These are phyloP conservation scores for Acanthochromis polyacanthus DNA, from an alignment of 2,113 vertebrate species.

Conservation along the genomic window DNA sequence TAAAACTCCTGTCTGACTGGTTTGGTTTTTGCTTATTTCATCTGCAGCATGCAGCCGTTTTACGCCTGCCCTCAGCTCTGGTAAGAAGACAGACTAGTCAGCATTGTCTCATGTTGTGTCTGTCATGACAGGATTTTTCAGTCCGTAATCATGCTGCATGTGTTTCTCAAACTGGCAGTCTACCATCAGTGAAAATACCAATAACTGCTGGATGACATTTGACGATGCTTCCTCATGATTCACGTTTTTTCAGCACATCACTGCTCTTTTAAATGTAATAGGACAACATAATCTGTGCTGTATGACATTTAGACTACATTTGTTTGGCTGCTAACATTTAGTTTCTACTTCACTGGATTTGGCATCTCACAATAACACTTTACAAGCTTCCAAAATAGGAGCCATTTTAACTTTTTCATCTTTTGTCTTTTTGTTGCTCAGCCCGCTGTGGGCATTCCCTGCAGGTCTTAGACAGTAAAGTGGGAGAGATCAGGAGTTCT, in stretches of 20 bases:
- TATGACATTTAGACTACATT: neutral
- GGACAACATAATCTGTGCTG: neutral
- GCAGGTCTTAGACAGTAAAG: constrained; percentile 73
- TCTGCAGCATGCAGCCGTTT: constrained; percentile 70
- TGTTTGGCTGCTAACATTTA: neutral
- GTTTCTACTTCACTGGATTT: too few species aligned
- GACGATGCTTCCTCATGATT: too few species aligned
- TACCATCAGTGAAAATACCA: too few species aligned
- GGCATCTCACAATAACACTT: neutral
- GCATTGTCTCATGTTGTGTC: constrained; percentile 1
- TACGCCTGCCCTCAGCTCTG: constrained; percentile 56
- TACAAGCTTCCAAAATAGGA: neutral
- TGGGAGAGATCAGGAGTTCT: constrained; percentile 82
- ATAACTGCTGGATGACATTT: too few species aligned
- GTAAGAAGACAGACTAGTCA: constrained; percentile 68
- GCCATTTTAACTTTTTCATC: neutral
- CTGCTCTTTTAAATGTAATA: too few species aligned
- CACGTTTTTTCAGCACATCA: too few species aligned
- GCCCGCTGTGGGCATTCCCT: constrained; percentile 73
- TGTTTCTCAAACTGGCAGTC: too few species aligned
- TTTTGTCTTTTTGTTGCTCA: constrained; percentile 31
- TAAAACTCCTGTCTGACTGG: neutral
- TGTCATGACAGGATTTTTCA: neutral
- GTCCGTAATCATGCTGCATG: too few species aligned
- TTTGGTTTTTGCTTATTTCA: constrained; percentile 30